A percentile compares a stretch with the other conserved stretches of the same genome.
Conservation (phyloP, 1,140 invertebrate species). For the Drosophila funebris region DNA sequence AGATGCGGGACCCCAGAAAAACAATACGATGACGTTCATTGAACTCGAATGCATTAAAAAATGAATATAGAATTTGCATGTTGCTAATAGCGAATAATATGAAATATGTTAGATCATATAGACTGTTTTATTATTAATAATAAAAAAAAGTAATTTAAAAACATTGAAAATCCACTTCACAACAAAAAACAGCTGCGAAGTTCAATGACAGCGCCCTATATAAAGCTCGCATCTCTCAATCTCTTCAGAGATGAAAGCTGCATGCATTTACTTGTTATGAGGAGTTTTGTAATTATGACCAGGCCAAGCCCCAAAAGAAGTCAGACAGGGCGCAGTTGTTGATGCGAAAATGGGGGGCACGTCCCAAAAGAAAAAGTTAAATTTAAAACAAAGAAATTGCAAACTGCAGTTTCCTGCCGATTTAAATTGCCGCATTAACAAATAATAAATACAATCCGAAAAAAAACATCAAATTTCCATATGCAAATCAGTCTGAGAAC, state of each 20-base stretch:
- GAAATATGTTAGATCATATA: not conserved
- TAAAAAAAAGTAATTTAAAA: not conserved
- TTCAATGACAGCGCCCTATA: slow-evolving; percentile 53
- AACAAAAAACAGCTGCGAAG: slow-evolving; percentile 2
- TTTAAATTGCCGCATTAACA: not conserved
- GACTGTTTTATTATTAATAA: not conserved
- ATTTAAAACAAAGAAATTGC: slow-evolving; percentile 53
- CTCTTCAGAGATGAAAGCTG: slow-evolving; percentile 8
- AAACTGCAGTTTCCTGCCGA: slow-evolving; percentile 7
- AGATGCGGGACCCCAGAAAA: slow-evolving; percentile 6
- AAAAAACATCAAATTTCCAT: slow-evolving; percentile 11
- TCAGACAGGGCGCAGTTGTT: not conserved
- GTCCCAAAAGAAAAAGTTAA: slow-evolving; percentile 46
- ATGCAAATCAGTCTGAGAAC: not conserved
- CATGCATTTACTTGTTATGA: slow-evolving; percentile 21
- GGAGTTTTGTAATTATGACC: slow-evolving; percentile 7
- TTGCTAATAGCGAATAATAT: slow-evolving; percentile 1
- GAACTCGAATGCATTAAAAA: slow-evolving; percentile 32
- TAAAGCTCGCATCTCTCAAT: slow-evolving; percentile 7
- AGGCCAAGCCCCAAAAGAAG: slow-evolving; percentile 44
- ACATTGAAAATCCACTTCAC: not conserved
- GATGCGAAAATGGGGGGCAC: slow-evolving; percentile 52
- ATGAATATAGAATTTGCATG: not conserved
- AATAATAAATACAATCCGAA: slow-evolving; percentile 1
- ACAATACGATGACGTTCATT: slow-evolving; percentile 38